These are phyloP conservation scores for Halcyon senegalensis DNA, from an alignment of 2,113 vertebrate species.

Conservation along the genomic window DNA sequence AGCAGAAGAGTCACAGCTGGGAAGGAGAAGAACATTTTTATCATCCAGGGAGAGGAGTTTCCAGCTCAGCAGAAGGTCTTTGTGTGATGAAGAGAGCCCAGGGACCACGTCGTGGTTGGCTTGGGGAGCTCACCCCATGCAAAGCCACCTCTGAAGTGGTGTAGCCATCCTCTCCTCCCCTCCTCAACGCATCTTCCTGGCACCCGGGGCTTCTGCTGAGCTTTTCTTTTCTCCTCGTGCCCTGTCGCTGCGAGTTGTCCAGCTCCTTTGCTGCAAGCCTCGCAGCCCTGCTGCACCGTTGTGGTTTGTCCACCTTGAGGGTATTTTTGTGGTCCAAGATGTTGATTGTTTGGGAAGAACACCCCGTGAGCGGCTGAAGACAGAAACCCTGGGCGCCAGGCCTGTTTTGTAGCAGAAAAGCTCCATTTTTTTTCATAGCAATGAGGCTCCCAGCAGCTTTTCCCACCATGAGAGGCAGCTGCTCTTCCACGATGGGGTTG, in stretches of 20 bases:
- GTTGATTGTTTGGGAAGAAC: background rate
- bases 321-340: background rate
- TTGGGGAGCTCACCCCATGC: background rate
- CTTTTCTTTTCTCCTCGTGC: background rate
- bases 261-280: background rate
- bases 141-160: background rate
- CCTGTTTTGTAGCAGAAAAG: background rate
- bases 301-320: background rate
- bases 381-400: background rate
- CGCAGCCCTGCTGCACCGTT: background rate
- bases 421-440: background rate
- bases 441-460: background rate
- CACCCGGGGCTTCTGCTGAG: background rate
- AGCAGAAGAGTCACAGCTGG: background rate
- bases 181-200: background rate
- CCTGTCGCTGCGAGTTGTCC: background rate
- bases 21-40: background rate
- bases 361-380: rapidly evolving
- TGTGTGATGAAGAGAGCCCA: background rate
- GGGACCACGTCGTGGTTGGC: background rate
- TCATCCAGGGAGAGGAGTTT: background rate
- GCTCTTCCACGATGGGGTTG: background rate
- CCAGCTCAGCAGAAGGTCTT: background rate
- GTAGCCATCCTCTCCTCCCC: background rate
- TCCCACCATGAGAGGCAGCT: background rate